Conservation (phyloP, 2,797 vertebrate species). For the Garrulus glandarius region DNA sequence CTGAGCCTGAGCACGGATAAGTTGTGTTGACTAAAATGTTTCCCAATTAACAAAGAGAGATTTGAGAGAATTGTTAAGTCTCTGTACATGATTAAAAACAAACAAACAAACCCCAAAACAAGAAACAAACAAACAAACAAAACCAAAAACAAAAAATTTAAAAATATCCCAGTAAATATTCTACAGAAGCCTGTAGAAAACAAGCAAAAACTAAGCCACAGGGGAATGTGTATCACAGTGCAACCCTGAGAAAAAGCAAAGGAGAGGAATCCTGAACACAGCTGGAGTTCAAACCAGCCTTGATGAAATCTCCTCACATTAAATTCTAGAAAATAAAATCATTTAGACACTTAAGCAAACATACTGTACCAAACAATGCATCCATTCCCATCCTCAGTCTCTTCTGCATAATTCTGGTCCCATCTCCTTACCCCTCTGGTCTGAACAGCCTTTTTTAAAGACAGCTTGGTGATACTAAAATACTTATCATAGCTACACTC, state of each 20-base stretch:
- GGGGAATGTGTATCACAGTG: not conserved
- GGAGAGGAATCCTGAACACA: not conserved
- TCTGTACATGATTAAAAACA: not conserved
- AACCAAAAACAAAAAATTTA: not conserved
- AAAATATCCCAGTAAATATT: not conserved
- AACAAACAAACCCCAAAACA: not conserved
- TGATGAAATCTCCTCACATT: not conserved
- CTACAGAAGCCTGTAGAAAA: not conserved
- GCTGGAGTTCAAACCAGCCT: not conserved
- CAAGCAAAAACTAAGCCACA: not conserved
- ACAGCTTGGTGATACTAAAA: not conserved
- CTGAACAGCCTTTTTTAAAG: not conserved
- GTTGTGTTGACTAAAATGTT: not conserved
- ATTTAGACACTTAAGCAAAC: not conserved
- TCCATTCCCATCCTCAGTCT: not conserved
- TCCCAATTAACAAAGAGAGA: not conserved
- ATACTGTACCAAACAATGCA: not conserved
- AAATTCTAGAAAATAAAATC: not conserved
- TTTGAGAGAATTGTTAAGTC: not conserved
- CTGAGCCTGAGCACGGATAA: not conserved
- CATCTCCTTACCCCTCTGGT: rapidly evolving
- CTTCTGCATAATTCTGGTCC: not conserved
- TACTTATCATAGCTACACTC: not conserved
- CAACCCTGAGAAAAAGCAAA: not conserved
- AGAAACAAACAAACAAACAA: not conserved